phyloP scores from a whole-genome alignment of 2,888 invertebrate genomes.

The Pseudeuparius sepicola region DNA sequence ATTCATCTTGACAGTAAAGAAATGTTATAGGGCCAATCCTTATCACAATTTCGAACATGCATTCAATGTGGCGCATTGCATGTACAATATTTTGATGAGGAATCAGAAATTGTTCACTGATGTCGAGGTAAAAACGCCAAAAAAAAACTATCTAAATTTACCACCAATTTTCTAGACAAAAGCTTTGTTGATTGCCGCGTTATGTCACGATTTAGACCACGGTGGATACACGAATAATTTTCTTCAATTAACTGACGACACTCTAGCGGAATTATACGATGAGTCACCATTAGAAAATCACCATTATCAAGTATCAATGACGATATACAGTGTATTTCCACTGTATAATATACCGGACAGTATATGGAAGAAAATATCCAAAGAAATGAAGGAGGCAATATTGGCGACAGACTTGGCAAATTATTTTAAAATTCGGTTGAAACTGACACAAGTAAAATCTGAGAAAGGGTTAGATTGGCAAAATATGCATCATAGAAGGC shows the following conservation, averaged over 20 bases:
- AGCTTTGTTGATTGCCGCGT: constrained; percentile 46
- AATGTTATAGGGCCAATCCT: constrained; percentile 44
- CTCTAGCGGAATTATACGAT: constrained; percentile 46
- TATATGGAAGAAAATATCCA: constrained; percentile 40
- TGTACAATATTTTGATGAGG: constrained; percentile 45
- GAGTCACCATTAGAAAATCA: constrained; percentile 51
- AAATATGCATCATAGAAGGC: constrained; percentile 41
- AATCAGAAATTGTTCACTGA: constrained; percentile 33
- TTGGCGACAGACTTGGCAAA: constrained; percentile 49
- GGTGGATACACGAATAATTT: constrained; percentile 53
- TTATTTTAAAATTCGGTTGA: constrained; percentile 46
- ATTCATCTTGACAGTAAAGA: constrained; percentile 43
- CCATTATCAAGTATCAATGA: constrained; percentile 47
- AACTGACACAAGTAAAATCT: constrained; percentile 43
- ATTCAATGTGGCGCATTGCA: constrained; percentile 51
- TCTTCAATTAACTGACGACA: constrained; percentile 44
- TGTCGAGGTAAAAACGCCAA: constrained; percentile 22
- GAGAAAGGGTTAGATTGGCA: constrained; percentile 44
- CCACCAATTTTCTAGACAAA: constrained; percentile 38
- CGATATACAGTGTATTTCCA: constrained; percentile 47
- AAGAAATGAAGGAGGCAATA: constrained; percentile 48
- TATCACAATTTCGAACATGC: constrained; percentile 57
- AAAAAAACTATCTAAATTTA: constrained; percentile 7
- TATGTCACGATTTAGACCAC: constrained; percentile 56
- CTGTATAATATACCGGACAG: constrained; percentile 39